Evolutionary conservation across 2,888 invertebrate genomes (phyloP).

Genomic region (Anoplius nigerrimus): DNA sequence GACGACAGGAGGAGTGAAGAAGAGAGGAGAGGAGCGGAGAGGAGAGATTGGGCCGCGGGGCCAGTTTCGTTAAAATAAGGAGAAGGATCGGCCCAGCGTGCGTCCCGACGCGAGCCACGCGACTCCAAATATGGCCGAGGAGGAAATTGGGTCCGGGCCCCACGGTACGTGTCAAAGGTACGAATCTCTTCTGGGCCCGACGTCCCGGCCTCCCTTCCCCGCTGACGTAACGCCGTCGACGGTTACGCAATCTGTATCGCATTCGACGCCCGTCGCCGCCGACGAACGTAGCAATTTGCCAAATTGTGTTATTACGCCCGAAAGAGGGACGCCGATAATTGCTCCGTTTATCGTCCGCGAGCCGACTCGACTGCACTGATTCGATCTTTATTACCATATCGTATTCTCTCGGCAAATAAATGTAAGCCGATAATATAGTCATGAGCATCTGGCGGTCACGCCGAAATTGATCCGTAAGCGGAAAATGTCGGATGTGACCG

Average conservation of each 20-base stretch:
- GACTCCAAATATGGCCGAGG: conserved; percentile 41
- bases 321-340: neutral
- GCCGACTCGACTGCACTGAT: too few relatives aligned
- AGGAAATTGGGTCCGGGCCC: neutral
- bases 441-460: too few relatives aligned
- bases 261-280: neutral
- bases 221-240: neutral
- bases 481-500: too few relatives aligned
- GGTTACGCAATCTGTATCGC: conserved; percentile 2
- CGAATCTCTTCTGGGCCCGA: neutral
- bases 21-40: conserved; percentile 16
- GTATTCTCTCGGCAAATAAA: too few relatives aligned
- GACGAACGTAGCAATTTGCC: conserved; percentile 3
- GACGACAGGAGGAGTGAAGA: neutral
- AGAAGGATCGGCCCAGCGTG: conserved; percentile 29
- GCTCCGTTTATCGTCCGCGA: too few relatives aligned
- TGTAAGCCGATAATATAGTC: too few relatives aligned
- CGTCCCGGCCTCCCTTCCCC: neutral
- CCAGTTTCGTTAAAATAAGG: conserved; percentile 34
- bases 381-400: too few relatives aligned
- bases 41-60: conserved; percentile 16
- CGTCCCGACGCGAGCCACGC: conserved; percentile 59
- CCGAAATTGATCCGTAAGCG: too few relatives aligned
- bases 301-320: conserved; percentile 5
- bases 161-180: neutral